Evolutionary conservation across 2,113 vertebrate species (phyloP), one percentile per base, ranked within the genome.

Genomic region (Semnornis frantzii): DNA sequence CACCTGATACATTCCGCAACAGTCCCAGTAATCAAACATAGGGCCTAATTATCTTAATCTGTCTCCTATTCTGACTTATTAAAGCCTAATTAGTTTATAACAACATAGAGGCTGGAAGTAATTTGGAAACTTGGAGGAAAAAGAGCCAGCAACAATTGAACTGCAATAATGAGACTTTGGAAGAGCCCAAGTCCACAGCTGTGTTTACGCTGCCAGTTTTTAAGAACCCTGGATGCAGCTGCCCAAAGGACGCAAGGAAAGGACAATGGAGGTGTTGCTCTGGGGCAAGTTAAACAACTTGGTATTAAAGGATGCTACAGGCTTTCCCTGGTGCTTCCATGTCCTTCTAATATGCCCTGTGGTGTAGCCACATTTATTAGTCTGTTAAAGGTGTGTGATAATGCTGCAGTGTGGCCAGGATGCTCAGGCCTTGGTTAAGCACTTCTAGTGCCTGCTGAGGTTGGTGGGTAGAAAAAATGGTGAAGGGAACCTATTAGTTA

Each of bases 1-100:
- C 28, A 90, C 68, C 39, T 76, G 30, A 55, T 2, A 1, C 71
- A 48, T 90, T 79, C 83, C 71, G 52, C 74, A 94, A 66, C 15
- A 85, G 37, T 5, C 34, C 30, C 33, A 66, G 94, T 90, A 92
- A 96, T 95, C 96, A 96, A 95, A 95, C 86, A 93, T 30, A 68
- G 63, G 63, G 17, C 3, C 62, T 92, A 93, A 94, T 96, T 95
- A 94, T 68, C 52, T 25, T 90, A 94, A 94, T 80, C 87, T 93
- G 14, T 27, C 87, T 84, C 74, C 6, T 95, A 94, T 96, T 87
- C 71, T 97, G 90, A 87, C 77, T 94, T 95, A 94, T 90, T 97
- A 96, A 94, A 87, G 52, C 65, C 94, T 92, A 94, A 95, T 97
- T 95, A 92, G 68, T 88, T 92, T 87, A 85, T 84, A 95, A 95